A percentile compares a stretch with the other conserved stretches of the same genome.
These are phyloP conservation scores for Penelope pileata DNA, from an alignment of 2,113 vertebrate species.

Conservation along the genomic window DNA sequence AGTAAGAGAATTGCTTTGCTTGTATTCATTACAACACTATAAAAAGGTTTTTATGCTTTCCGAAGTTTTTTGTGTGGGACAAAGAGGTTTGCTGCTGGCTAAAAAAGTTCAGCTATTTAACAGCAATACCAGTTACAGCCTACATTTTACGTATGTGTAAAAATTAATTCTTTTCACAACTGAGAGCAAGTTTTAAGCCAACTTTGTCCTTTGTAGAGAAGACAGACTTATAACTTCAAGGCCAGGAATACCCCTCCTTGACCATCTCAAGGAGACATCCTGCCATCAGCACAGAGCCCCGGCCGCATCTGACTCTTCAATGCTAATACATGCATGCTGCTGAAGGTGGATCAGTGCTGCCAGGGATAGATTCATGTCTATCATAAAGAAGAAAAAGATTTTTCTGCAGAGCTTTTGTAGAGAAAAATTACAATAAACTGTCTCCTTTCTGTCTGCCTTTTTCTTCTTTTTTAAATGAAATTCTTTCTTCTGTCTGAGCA, in stretches of 20 bases:
- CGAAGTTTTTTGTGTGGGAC: not conserved
- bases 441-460: not conserved
- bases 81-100: not conserved
- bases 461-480: not conserved
- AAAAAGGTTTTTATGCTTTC: not conserved
- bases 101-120: not conserved
- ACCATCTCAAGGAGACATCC: not conserved
- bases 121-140: not conserved
- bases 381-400: not conserved
- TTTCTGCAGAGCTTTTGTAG: not conserved
- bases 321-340: not conserved
- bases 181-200: not conserved
- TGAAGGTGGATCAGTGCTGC: not conserved
- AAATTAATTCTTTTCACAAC: not conserved
- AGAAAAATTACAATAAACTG: accelerated
- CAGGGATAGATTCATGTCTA: not conserved
- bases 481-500: not conserved
- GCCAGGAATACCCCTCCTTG: not conserved
- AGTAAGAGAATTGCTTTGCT: not conserved
- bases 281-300: not conserved
- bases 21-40: not conserved
- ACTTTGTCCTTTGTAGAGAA: not conserved
- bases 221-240: not conserved
- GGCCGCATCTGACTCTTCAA: not conserved
- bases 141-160: not conserved